Conservation (phyloP, 2,888 invertebrate genomes). For the Pandemis cinnamomeana region DNA sequence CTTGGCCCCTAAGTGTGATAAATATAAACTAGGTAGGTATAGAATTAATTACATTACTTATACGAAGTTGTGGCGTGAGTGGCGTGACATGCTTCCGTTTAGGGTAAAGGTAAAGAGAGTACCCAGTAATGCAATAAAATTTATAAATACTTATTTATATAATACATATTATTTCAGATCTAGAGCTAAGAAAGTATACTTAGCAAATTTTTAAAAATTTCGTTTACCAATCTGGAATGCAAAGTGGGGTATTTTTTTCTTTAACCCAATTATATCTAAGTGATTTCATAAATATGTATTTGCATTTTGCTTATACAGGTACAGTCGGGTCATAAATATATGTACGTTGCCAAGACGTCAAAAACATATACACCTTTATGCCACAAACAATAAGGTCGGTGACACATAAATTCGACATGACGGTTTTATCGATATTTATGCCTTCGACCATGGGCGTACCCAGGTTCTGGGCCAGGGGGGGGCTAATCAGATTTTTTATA, state of each 20-base stretch:
- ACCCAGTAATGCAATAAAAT: neutral
- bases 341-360: too few relatives aligned
- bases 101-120: neutral
- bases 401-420: too few relatives aligned
- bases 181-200: conserved; percentile 21
- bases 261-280: neutral
- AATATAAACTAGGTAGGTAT: conserved; percentile 6
- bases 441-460: too few relatives aligned
- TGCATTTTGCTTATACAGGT: neutral
- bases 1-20: neutral
- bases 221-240: conserved; percentile 29
- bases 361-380: too few relatives aligned
- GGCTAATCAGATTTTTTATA: too few relatives aligned
- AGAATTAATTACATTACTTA: neutral
- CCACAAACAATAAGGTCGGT: too few relatives aligned
- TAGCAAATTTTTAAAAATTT: conserved; percentile 12
- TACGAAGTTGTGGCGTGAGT: neutral
- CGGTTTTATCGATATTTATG: too few relatives aligned
- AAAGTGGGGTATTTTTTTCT: conserved; percentile 20
- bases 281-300: neutral
- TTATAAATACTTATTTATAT: conserved; percentile 30
- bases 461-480: too few relatives aligned
- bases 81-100: neutral
- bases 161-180: conserved; percentile 14
- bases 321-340: too few relatives aligned